These are phyloP conservation scores for Graptemys geographica DNA, from an alignment of 2,797 vertebrate genomes.

Conservation along the genomic window DNA sequence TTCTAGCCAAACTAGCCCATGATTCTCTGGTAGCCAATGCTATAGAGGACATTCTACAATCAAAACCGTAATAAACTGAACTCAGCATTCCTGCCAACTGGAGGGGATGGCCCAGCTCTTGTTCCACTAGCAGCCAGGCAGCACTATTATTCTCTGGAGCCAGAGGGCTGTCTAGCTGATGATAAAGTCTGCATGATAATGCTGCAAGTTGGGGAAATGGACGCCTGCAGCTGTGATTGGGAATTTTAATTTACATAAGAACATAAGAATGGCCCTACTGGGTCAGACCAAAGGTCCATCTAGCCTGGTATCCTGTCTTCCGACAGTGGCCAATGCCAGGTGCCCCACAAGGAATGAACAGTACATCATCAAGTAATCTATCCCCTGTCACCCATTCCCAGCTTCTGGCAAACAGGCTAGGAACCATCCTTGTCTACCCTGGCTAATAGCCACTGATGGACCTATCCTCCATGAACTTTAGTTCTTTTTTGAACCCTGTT, in stretches of 20 bases:
- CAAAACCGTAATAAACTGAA: neutral
- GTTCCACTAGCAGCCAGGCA: neutral
- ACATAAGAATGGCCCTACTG: too few relatives aligned
- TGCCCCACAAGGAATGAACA: too few relatives aligned
- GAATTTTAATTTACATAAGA: neutral
- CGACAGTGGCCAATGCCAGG: too few relatives aligned
- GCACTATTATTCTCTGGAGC: neutral
- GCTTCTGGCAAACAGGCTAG: too few relatives aligned
- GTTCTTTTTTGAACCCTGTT: too few relatives aligned
- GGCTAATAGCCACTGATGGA: too few relatives aligned
- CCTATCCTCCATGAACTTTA: too few relatives aligned
- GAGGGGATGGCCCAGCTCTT: neutral
- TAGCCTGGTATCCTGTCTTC: too few relatives aligned
- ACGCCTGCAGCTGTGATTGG: neutral
- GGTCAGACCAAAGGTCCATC: too few relatives aligned
- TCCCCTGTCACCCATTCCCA: too few relatives aligned
- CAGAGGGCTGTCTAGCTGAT: neutral
- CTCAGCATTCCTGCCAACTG: neutral
- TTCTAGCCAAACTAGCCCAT: neutral
- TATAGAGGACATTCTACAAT: neutral
- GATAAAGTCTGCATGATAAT: neutral
- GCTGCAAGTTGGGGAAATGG: neutral
- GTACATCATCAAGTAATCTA: too few relatives aligned
- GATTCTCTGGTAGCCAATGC: neutral
- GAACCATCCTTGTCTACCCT: too few relatives aligned